Evolutionary conservation across 2,113 vertebrate genomes (phyloP).

Genomic region (Gallinago jamesoni): DNA sequence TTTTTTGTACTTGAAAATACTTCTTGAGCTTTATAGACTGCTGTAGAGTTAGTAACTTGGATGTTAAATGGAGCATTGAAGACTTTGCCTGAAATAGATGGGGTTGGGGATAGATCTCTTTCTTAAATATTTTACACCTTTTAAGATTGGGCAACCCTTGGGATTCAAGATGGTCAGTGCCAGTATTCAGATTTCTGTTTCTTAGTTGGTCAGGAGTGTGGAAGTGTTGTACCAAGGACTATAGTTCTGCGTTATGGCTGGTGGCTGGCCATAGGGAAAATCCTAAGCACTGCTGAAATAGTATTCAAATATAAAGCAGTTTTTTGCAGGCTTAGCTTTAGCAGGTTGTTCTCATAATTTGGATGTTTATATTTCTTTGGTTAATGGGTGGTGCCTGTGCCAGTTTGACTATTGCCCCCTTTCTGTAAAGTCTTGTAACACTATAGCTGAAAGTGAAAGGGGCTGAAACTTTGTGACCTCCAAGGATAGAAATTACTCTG

Average conservation of each 20-base stretch:
- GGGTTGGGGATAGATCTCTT: background rate
- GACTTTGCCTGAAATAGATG: background rate
- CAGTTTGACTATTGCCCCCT: background rate
- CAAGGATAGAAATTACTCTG: background rate
- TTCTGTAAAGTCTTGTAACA: background rate
- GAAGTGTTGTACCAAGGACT: background rate
- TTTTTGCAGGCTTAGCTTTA: background rate
- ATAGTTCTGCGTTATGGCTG: background rate
- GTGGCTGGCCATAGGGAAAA: background rate
- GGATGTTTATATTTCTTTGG: background rate
- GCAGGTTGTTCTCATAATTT: background rate
- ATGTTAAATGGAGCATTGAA: background rate
- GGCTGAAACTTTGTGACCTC: background rate
- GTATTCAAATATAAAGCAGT: background rate
- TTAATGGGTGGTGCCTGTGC: background rate
- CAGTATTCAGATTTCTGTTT: background rate
- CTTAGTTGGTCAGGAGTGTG: background rate
- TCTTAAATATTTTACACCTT: background rate
- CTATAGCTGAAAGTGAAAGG: background rate
- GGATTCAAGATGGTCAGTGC: background rate
- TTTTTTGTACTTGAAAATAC: background rate
- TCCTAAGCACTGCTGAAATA: background rate
- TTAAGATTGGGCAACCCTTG: background rate
- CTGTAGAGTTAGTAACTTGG: background rate
- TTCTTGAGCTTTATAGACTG: background rate